Evolutionary conservation across 2,113 vertebrate genomes (phyloP), one percentile per base, ranked within the genome.

Genomic region (Nyctibius bracteatus): DNA sequence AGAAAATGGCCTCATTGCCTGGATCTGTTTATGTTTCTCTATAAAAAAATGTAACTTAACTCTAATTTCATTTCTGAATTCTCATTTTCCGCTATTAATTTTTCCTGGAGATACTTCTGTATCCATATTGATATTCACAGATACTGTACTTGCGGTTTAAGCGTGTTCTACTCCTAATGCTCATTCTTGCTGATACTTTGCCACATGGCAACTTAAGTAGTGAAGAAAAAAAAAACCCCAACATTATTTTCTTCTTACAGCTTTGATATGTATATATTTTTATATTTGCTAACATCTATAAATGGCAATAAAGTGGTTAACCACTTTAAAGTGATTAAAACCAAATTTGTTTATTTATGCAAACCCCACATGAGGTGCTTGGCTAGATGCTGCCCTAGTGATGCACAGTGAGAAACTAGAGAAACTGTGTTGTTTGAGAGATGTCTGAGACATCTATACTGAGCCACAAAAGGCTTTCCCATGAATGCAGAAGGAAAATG

Each of bases 321-420:
- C 95, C 95, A 85, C 94, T 96, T 89, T 59, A 94, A 96, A 96
- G 92, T 78, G 84, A 94, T 94, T 89, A 91, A 87, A 86, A 12
- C 70, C 87, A 37, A 96, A 82, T 95, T 89, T 84, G 87, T 84
- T 86, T 96, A 44, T 92, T 90, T 95, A 77, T 74, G 67, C 49
- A 89, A 87, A 51, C n/a, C 84, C 66, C 78, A 72, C 82, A 68
- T 20, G 88, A 94, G 65, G 93, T 13, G 1, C 79, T 94, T 86
- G 77, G 82, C 95, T 65, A 28, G 63, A 58, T 71, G 82, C 63
- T 95, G 86, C 88, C 51, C 55, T 88, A 28, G 90, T 35, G 80
- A 73, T 84, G 84, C 59, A 47, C 75, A 91, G 67, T 39, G 83
- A 91, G 96, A 87, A 86, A 54, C 77, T 6, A 67, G 57, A 70